Conservation (phyloP, 2,888 invertebrate genomes). For the Oscheius sp. region DNA sequence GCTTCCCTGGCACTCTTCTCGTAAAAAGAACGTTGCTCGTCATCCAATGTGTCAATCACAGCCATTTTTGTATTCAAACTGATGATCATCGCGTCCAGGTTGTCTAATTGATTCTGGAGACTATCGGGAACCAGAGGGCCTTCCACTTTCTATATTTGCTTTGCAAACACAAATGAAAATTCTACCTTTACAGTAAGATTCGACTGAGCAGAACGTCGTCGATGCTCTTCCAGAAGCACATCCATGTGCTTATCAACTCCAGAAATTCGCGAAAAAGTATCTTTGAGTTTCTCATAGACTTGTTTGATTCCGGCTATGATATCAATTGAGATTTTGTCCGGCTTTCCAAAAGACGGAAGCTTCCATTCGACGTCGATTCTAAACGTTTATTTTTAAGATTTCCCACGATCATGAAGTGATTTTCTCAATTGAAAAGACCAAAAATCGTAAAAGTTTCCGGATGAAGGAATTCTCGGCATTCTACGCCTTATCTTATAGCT, state of each 20-base stretch:
- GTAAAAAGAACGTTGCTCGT: conserved; percentile 43
- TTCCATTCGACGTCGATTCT: conserved; percentile 64
- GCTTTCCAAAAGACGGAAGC: conserved; percentile 51
- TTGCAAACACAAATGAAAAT: too few species aligned
- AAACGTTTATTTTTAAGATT: not conserved
- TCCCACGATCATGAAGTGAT: too few species aligned
- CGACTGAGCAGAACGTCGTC: not conserved
- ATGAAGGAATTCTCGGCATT: too few species aligned
- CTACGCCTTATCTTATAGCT: too few species aligned
- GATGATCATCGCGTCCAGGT: conserved; percentile 61
- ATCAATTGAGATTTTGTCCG: conserved; percentile 63
- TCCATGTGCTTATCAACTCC: conserved; percentile 43
- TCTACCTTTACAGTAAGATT: too few species aligned
- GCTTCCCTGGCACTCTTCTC: conserved; percentile 52
- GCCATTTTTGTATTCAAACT: conserved; percentile 66
- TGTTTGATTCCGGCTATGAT: conserved; percentile 65
- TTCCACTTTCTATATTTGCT: too few species aligned
- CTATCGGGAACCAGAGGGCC: conserved; percentile 30
- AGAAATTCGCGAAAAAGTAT: conserved; percentile 29
- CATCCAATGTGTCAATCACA: conserved; percentile 61
- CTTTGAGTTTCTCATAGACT: conserved; percentile 38
- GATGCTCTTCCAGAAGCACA: conserved; percentile 44
- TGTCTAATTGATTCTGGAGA: conserved; percentile 54
- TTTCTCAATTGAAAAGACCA: too few species aligned
- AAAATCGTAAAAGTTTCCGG: too few species aligned